Evolutionary conservation across 2,113 vertebrate genomes (phyloP).

Genomic region (Aepyceros melampus): DNA sequence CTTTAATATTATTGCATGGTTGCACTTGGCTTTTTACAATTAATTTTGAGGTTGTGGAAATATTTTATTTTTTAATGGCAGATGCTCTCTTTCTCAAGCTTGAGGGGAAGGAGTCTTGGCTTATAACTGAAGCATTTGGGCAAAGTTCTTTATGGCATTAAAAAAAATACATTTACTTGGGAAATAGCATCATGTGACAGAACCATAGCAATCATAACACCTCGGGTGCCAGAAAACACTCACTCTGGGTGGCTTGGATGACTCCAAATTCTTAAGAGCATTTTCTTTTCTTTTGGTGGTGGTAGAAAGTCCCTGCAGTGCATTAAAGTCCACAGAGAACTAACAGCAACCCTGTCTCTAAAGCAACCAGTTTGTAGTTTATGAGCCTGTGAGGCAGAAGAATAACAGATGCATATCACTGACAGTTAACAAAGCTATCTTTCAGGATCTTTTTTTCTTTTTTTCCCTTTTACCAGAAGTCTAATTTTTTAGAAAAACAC

Average conservation of each 20-base stretch:
- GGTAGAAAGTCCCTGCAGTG: constrained; percentile 65
- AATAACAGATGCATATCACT: constrained; percentile 73
- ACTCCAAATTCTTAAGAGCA: constrained; percentile 69
- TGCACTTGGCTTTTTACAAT: not conserved
- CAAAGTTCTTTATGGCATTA: constrained; percentile 46
- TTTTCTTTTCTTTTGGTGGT: constrained; percentile 51
- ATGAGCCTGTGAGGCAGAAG: constrained; percentile 74
- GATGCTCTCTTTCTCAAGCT: not conserved
- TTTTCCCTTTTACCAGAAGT: constrained; percentile 55
- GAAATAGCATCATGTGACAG: constrained; percentile 71
- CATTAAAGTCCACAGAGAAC: constrained; percentile 70
- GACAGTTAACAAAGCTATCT: constrained; percentile 75
- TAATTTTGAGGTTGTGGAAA: not conserved
- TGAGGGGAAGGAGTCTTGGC: not conserved
- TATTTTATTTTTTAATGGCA: not conserved
- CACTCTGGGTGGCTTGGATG: constrained; percentile 71
- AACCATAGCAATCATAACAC: constrained; percentile 73
- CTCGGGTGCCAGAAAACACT: constrained; percentile 74
- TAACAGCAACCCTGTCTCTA: constrained; percentile 70
- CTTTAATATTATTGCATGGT: not conserved
- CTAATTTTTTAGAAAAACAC: constrained; percentile 67
- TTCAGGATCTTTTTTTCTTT: constrained; percentile 69
- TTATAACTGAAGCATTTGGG: constrained; percentile 36
- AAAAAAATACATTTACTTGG: constrained; percentile 55
- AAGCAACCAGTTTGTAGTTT: constrained; percentile 74